A percentile compares a stretch with the other conserved stretches of the same genome.
Conservation (phyloP, 1,140 invertebrate genomes). For the Lepidurus couesii region DNA sequence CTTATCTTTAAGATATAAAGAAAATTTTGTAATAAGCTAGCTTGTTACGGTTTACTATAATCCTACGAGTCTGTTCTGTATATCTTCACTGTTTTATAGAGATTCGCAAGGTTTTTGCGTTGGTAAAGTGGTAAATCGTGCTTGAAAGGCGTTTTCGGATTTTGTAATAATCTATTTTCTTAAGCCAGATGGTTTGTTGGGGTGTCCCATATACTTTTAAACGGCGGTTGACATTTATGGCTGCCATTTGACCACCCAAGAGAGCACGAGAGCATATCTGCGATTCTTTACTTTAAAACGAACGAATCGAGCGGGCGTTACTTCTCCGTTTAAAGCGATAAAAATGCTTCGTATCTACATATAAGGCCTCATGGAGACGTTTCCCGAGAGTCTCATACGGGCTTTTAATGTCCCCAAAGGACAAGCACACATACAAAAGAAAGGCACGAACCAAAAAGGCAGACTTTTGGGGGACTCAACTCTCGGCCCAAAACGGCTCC, state of each 20-base stretch:
- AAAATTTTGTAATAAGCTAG: too few relatives aligned
- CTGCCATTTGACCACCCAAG: conserved; percentile 11
- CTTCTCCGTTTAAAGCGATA: neutral
- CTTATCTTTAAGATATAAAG: too few relatives aligned
- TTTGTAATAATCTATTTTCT: too few relatives aligned
- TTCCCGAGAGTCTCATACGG: neutral
- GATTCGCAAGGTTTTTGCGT: too few relatives aligned
- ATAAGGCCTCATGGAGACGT: neutral
- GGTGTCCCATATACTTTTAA: neutral
- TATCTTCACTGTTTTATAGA: too few relatives aligned
- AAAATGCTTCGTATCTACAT: neutral
- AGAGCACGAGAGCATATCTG: neutral
- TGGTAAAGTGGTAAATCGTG: too few relatives aligned
- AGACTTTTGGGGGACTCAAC: neutral
- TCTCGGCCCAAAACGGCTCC: neutral
- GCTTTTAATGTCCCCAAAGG: neutral
- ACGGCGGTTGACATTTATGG: neutral
- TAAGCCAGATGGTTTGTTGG: neutral
- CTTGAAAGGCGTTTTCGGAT: too few relatives aligned
- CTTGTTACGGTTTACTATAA: too few relatives aligned
- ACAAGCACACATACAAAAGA: conserved; percentile 6
- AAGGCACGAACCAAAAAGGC: neutral
- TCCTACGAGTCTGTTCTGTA: too few relatives aligned
- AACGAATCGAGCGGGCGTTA: neutral
- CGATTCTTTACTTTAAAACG: neutral